Conservation (phyloP, 2,113 vertebrate species). For the Thymallus thymallus region DNA sequence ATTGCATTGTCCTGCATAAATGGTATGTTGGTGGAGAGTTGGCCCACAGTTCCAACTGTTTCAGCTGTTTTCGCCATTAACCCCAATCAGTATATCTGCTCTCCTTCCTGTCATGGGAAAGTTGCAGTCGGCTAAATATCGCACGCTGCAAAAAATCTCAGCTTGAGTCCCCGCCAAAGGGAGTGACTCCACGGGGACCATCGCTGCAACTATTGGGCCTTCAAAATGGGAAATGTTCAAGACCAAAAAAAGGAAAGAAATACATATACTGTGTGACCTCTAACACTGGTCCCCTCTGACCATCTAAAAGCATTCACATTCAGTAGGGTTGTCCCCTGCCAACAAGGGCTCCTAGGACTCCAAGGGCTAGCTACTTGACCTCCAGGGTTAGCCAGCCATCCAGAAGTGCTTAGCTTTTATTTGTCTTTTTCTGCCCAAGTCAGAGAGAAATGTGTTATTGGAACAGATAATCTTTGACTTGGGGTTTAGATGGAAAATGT, state of each 20-base stretch:
- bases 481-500: too few relatives aligned
- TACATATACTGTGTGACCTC: conserved; percentile 50
- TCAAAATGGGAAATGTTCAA: conserved; percentile 62
- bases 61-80: conserved; percentile 66
- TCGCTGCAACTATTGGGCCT: conserved; percentile 44
- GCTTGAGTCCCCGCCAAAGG: conserved; percentile 55
- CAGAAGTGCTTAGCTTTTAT: neutral
- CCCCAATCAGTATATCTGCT: conserved; percentile 57
- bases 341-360: conserved; percentile 4
- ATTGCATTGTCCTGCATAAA: conserved; percentile 51
- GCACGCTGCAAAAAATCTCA: conserved; percentile 43
- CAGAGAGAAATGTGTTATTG: neutral
- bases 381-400: neutral
- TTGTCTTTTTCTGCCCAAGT: neutral
- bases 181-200: conserved; percentile 23
- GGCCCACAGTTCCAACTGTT: conserved; percentile 54
- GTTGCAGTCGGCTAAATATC: conserved; percentile 3
- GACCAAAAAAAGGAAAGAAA: conserved; percentile 36
- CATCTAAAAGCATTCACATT: conserved; percentile 36
- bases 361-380: conserved; percentile 11
- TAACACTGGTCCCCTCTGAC: conserved; percentile 2
- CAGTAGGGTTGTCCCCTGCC: conserved; percentile 27
- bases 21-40: conserved; percentile 13
- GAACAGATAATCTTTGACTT: too few relatives aligned
- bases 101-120: conserved; percentile 66